phyloP scores from a whole-genome alignment of 2,797 vertebrate genomes.

The Sternotherus odoratus region DNA sequence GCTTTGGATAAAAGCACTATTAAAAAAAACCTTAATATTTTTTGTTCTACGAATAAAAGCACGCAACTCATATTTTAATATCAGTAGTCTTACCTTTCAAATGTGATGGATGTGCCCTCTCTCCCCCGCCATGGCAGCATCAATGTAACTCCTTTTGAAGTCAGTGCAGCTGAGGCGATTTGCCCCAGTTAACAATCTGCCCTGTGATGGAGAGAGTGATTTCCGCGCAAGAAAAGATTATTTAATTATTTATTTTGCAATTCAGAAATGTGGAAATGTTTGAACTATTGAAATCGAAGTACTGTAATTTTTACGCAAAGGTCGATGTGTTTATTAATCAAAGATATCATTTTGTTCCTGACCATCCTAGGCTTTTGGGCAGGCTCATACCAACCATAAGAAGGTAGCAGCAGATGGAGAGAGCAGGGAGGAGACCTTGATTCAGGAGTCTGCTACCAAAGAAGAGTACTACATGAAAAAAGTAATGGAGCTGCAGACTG shows the following conservation, averaged over 20 bases:
- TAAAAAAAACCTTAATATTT: too few relatives aligned
- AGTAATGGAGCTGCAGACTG: slow-evolving; percentile 93
- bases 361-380: slow-evolving; percentile 91
- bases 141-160: neutral
- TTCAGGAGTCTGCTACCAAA: slow-evolving; percentile 95
- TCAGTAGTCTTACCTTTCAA: too few relatives aligned
- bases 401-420: slow-evolving; percentile 96
- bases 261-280: neutral
- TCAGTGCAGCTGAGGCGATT: neutral
- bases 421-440: slow-evolving; percentile 94
- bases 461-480: slow-evolving; percentile 95
- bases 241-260: neutral
- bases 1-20: too few relatives aligned
- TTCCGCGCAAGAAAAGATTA: neutral
- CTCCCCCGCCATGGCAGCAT: too few relatives aligned
- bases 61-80: too few relatives aligned
- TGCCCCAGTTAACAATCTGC: neutral
- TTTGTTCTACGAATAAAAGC: too few relatives aligned
- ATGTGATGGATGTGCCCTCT: too few relatives aligned
- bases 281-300: neutral
- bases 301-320: neutral
- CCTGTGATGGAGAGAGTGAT: neutral
- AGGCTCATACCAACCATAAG: slow-evolving; percentile 95
- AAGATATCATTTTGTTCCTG: slow-evolving; percentile 4
- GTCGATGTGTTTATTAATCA: neutral